Percentiles rank a stretch among this genome's conserved stretches.
phyloP scores from a whole-genome alignment of 2,888 invertebrate genomes.

The Xiphydria camelus region DNA sequence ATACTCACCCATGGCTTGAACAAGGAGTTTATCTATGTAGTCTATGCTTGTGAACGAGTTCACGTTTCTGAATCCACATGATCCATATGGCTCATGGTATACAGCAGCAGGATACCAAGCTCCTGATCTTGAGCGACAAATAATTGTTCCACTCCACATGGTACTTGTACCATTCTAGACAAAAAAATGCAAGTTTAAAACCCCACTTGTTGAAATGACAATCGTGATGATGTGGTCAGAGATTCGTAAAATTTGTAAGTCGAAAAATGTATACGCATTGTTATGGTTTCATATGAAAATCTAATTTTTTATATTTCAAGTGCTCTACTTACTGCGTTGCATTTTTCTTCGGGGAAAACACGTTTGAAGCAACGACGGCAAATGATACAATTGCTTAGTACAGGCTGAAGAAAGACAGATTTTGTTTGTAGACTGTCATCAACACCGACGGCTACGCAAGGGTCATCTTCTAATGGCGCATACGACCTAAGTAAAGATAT shows the following conservation, averaged over 20 bases:
- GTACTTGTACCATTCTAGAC: too few relatives aligned
- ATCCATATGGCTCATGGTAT: constrained; percentile 62
- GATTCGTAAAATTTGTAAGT: too few relatives aligned
- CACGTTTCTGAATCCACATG: constrained; percentile 60
- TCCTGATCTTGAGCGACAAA: constrained; percentile 67
- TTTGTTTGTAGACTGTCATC: constrained; percentile 61
- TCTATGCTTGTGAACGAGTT: constrained; percentile 62
- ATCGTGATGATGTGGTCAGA: too few relatives aligned
- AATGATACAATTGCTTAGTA: constrained; percentile 60
- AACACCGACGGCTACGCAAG: constrained; percentile 68
- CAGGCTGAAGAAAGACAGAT: constrained; percentile 60
- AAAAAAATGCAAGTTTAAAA: too few relatives aligned
- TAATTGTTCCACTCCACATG: constrained; percentile 73
- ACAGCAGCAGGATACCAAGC: constrained; percentile 77
- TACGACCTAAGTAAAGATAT: too few relatives aligned
- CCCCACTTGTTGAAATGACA: too few relatives aligned
- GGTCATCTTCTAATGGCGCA: constrained; percentile 52
- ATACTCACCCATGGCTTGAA: constrained; percentile 61
- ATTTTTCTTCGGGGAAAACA: too few relatives aligned
- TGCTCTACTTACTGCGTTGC: too few relatives aligned
- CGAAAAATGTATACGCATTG: too few relatives aligned
- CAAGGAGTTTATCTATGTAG: constrained; percentile 61
- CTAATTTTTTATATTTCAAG: too few relatives aligned
- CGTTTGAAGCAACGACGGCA: constrained; percentile 64
- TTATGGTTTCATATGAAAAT: too few relatives aligned